Evolutionary conservation across 2,797 vertebrate genomes (phyloP), one percentile per base, ranked within the genome.

Genomic region (Heterohyrax brucei): DNA sequence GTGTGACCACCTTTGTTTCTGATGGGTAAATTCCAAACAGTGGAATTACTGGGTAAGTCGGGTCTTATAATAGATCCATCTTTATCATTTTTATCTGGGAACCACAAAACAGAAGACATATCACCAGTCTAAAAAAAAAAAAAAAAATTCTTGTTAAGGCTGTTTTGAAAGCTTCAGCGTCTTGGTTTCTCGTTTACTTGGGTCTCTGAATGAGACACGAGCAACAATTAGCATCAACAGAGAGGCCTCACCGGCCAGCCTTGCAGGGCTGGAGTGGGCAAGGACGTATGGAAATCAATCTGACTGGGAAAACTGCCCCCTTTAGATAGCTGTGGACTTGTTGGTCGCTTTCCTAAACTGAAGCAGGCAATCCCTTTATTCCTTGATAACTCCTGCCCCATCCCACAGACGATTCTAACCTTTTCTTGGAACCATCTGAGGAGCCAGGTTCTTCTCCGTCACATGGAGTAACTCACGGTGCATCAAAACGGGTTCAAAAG

Each of bases 171-270:
- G 18, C 19, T 6, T 33, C 6, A 33, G 66, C 46, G 21, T 89
- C 53, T 33, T 89, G 61, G n/a, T 50, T 93, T 95, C 61, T n/a
- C 53, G 68, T 18, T 91, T 68, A 46, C 28, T 30, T 79, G 53
- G 59, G 59, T 90, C 46, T 95, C 33, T 53, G 75, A 80, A 26
- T 79, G 44, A 68, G 93, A 88, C 70, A 56, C 44, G 22, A 66
- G 19, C 19, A 78, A 48, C 53, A 61, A 75, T 72, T 75, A 39
- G 48, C 33, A 66, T 46, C 50, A 68, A 59, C 81, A 33, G 88
- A 86, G 61, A 83, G 70, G 44, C 78, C 33, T 75, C 46, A 53
- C 19, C 28, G 62, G n/a, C 84, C 46, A 95, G 76, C 24, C 5
- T 92, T 64, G 59, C 59, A 16, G n/a, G n/a, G 68, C 4, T 3